A percentile compares a stretch with the other conserved stretches of the same genome.
Evolutionary conservation across 2,797 vertebrate genomes (phyloP).

Genomic region (Stomatorhinus walkeri): DNA sequence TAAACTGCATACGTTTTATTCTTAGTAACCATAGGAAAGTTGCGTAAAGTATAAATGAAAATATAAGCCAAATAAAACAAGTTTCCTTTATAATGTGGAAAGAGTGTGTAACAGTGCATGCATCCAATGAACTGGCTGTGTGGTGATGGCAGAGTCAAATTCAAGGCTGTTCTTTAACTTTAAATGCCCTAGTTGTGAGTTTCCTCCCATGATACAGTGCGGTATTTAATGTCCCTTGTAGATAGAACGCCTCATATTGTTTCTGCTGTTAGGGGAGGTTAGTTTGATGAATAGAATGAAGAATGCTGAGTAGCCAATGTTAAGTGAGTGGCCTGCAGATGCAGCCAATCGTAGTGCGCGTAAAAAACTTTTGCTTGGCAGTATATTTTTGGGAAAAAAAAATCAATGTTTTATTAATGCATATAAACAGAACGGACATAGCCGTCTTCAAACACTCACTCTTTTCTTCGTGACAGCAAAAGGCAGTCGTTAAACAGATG

Average conservation of each 20-base stretch:
- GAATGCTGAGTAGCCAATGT: background rate
- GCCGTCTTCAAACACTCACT: conserved; percentile 60
- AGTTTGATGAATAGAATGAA: background rate
- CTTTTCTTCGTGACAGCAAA: conserved; percentile 77
- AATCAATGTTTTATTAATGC: background rate
- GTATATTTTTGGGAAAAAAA: background rate
- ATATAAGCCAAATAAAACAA: background rate
- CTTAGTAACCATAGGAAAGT: background rate
- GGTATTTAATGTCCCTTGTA: background rate
- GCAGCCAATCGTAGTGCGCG: background rate
- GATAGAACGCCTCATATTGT: background rate
- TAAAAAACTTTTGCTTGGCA: background rate
- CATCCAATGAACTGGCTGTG: background rate
- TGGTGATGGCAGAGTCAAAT: background rate
- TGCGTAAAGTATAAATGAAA: background rate
- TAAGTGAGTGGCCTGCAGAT: background rate
- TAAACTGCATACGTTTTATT: background rate
- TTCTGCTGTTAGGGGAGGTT: background rate
- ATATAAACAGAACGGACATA: background rate
- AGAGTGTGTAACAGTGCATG: background rate
- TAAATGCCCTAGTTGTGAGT: background rate
- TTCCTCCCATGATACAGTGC: background rate
- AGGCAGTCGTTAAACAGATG: conserved; percentile 86
- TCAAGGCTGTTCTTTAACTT: background rate
- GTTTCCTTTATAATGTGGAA: background rate